phyloP scores from a whole-genome alignment of 2,113 vertebrate genomes.

The Amblyopsis rosae region DNA sequence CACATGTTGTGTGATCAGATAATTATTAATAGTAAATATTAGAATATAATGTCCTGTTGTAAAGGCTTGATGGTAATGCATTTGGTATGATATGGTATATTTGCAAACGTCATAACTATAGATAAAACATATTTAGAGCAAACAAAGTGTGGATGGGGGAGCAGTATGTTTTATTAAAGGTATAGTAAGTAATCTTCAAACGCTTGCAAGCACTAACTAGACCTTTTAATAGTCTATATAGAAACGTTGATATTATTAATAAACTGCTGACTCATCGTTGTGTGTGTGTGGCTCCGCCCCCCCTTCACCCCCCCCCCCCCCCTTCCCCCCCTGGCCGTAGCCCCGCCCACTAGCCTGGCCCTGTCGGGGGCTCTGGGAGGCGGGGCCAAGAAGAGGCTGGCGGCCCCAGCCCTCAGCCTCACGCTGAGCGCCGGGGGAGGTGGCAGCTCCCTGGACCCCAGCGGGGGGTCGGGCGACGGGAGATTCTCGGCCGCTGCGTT shows the following conservation, averaged over 20 bases:
- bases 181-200: too few species aligned
- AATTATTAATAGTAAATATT: too few species aligned
- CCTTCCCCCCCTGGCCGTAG: slow-evolving; percentile 34
- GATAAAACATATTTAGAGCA: too few species aligned
- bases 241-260: neutral
- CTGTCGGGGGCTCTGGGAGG: slow-evolving; percentile 67
- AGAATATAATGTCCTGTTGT: neutral
- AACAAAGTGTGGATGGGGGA: too few species aligned
- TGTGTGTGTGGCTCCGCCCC: neutral
- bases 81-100: too few species aligned
- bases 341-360: slow-evolving; percentile 68
- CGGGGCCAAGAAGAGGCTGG: slow-evolving; percentile 76
- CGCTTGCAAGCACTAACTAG: too few species aligned
- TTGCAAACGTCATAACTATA: too few species aligned
- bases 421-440: slow-evolving; percentile 53
- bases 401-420: slow-evolving; percentile 72
- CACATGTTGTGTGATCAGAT: too few species aligned
- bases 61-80: neutral
- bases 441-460: slow-evolving; percentile 38
- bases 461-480: slow-evolving; percentile 43
- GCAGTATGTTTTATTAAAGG: neutral
- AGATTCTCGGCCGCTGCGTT: slow-evolving; percentile 40
- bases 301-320: neutral
- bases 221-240: neutral
- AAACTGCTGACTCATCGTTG: too few species aligned